Evolutionary conservation across 2,797 vertebrate genomes (phyloP), one percentile per base, ranked within the genome.

Genomic region (Acrossocheilus fasciatus): DNA sequence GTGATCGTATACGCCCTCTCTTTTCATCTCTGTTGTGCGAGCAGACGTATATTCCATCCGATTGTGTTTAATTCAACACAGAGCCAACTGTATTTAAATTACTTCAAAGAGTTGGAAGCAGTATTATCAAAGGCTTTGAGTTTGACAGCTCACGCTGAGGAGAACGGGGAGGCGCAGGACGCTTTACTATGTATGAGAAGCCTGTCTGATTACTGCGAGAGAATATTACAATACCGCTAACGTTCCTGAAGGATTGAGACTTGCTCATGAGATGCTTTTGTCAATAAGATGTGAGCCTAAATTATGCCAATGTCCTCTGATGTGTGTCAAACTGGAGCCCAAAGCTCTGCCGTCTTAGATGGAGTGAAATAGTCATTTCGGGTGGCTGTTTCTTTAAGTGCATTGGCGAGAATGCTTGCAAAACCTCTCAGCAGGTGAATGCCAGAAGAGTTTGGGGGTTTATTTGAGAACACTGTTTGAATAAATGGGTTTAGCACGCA

Each of bases 51-150:
- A 92, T 93, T 92, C 89, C 83, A 90, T 92, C 93, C 93, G 91
- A 94, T 93, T 94, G 91, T 91, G 90, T 95, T 95, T 91, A 91
- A 95, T 92, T 93, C 91, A 93, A 90, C 72, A 86, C 87, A 90
- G 83, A 89, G 90, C 69, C 90, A 89, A 90, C 90, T 89, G 91
- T 90, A 93, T 94, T 92, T 80, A 91, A 89, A 92, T 92, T 91
- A 94, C 93, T 95, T 95, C 93, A 95, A 95, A 95, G 94, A 94
- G 93, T 92, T 88, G 91, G 75, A 26, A 89, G 85, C 86, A 92
- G 91, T 91, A 83, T 83, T 94, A 94, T 91, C 91, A 90, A 86
- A 93, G 89, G 90, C 93, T 95, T 95, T 95, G 93, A 95, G 94
- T 94, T 90, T 94, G 94, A 95, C 94, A 94, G 93, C 92, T 93